These are phyloP conservation scores for Calidris pugnax DNA, from an alignment of 2,113 vertebrate species.

Conservation along the genomic window DNA sequence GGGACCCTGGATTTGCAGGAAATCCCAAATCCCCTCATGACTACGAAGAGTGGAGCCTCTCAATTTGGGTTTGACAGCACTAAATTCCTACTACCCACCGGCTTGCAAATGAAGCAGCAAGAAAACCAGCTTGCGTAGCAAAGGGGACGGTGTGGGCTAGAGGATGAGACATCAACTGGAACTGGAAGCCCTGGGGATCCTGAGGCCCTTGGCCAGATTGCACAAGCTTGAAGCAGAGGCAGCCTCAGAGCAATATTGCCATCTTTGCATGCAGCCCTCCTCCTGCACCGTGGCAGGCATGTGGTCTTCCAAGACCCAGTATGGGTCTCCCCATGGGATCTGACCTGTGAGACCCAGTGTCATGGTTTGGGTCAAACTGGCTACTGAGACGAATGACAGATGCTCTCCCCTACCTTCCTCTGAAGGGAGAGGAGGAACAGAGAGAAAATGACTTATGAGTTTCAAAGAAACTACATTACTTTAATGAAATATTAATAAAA, in stretches of 20 bases:
- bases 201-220: background rate
- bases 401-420: background rate
- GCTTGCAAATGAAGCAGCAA: background rate
- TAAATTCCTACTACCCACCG: background rate
- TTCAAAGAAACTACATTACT: background rate
- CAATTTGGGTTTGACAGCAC: background rate
- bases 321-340: background rate
- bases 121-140: background rate
- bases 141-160: background rate
- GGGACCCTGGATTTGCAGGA: background rate
- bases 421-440: background rate
- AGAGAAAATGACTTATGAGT: background rate
- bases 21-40: background rate
- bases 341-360: background rate
- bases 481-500: background rate
- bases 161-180: background rate
- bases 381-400: background rate
- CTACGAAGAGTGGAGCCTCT: background rate
- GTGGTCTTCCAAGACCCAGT: background rate
- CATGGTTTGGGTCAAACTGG: background rate
- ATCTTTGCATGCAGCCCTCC: background rate
- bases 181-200: rapidly evolving
- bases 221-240: rapidly evolving
- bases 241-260: background rate
- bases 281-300: background rate